These are phyloP conservation scores for Silurus asotus DNA, from an alignment of 2,113 vertebrate genomes.

Conservation along the genomic window DNA sequence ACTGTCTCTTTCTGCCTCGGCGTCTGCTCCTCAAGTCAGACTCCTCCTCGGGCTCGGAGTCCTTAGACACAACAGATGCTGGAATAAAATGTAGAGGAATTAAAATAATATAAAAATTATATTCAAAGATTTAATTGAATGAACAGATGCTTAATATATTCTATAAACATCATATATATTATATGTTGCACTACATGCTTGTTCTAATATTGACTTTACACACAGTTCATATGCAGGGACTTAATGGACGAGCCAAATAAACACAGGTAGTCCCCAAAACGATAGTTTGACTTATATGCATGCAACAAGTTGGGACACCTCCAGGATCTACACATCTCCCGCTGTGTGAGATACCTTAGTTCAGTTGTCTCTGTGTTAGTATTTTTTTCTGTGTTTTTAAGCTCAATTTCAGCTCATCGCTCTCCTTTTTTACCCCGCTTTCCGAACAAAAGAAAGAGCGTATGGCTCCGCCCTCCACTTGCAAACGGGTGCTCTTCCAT, in stretches of 20 bases:
- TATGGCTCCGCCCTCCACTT: no score
- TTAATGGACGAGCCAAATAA: neutral
- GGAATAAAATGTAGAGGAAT: constrained; percentile 7
- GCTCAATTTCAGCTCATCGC: no score
- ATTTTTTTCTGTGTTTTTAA: no score
- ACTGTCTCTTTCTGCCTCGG: constrained; percentile 61
- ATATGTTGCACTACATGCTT: neutral
- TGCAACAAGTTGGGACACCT: no score
- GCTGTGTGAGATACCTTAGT: no score
- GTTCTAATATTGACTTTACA: neutral
- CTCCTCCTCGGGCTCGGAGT: constrained; percentile 80
- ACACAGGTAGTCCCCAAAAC: no score
- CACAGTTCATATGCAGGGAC: neutral
- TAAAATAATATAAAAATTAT: neutral
- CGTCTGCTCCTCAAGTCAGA: constrained; percentile 35
- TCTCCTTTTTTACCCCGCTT: no score
- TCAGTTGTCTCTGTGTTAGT: no score
- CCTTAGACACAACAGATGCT: constrained; percentile 67
- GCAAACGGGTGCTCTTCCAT: no score
- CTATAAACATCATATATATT: neutral
- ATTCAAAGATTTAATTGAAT: neutral
- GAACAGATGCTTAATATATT: neutral
- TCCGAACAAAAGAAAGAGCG: no score
- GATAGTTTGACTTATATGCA: no score
- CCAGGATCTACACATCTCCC: no score